Percentiles rank a stretch among this genome's conserved stretches.
phyloP scores from a whole-genome alignment of 2,113 vertebrate genomes.

The Callipepla californica region DNA sequence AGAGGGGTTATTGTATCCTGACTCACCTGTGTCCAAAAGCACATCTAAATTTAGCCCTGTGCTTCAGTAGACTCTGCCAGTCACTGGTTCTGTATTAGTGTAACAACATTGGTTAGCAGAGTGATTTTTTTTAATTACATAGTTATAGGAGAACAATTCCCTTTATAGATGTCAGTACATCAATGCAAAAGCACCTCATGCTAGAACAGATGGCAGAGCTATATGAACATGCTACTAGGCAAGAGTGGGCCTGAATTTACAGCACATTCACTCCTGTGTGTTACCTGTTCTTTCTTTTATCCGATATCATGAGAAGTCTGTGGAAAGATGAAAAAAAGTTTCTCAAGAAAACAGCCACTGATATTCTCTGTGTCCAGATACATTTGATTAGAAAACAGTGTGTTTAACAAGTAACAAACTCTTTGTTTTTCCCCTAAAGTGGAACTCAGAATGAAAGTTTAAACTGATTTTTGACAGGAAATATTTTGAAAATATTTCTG shows the following conservation, averaged over 20 bases:
- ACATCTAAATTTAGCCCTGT: background rate
- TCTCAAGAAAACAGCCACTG: background rate
- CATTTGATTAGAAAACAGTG: background rate
- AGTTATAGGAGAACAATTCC: background rate
- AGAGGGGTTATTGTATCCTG: background rate
- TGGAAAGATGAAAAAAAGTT: background rate
- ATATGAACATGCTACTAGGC: background rate
- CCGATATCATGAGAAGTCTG: background rate
- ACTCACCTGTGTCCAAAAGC: background rate
- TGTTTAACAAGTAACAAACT: background rate
- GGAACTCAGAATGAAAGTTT: background rate
- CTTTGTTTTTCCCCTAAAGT: background rate
- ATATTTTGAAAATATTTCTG: background rate
- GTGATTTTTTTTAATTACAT: conserved; percentile 17
- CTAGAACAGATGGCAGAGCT: conserved; percentile 4
- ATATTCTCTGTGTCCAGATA: background rate
- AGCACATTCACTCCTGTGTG: background rate
- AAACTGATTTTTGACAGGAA: background rate
- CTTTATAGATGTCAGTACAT: background rate
- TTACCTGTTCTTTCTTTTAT: background rate
- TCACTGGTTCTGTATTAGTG: background rate
- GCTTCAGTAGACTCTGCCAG: background rate
- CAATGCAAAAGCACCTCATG: background rate
- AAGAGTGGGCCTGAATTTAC: background rate
- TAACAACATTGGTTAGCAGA: background rate